Base-by-base conservation (phyloP, 2,888 invertebrate genomes). In the Sphaeridia pumilis region DNA sequence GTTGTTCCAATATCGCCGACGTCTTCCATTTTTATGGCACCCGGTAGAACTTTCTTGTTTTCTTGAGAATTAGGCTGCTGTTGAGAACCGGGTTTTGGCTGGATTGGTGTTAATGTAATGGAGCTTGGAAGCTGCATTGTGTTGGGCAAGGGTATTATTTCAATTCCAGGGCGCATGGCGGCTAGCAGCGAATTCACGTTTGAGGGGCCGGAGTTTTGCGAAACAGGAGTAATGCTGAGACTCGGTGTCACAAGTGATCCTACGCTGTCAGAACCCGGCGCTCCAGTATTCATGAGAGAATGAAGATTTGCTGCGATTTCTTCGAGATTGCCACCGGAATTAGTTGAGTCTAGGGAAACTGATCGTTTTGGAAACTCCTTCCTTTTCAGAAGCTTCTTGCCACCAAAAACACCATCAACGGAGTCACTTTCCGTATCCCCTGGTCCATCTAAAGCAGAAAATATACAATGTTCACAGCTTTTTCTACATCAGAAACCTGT, bases 91-190 rank as follows among this genome's bases (percentile, higher is more conserved):
- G 48, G 43, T 20, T 54, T 57, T 45, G 67, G 69, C 10, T 73
- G 67, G 36, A 88, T 87, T 2, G 88, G 85, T 0, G 88, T 89
- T 52, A 89, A 88, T 0, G 88, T 88, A 54, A 88, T 86, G 1
- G 87, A 86, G 66, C 84, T 84, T 10, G 86, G 82, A 26, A 84
- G 69, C 4, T 77, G 76, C 5, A 82, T 75, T 71, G 7, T 79
- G 72, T 14, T 82, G 75, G 2, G 80, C 74, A 56, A 86, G 0
- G 89, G 87, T 65, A 89, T 86, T 46, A 89, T 86, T 71, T 90
- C 89, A 57, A 89, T 87, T 2, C 84, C 84, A 12, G 83, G 81
- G 26, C 84, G 73, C 69, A 75, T 74, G 17, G 74, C 73, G 22
- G 75, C 73, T 31, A 82, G 68, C 69, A 81, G 77, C 12, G 80